These are phyloP conservation scores for Sapajus apella DNA, from an alignment of 2,113 vertebrate species.

Conservation along the genomic window DNA sequence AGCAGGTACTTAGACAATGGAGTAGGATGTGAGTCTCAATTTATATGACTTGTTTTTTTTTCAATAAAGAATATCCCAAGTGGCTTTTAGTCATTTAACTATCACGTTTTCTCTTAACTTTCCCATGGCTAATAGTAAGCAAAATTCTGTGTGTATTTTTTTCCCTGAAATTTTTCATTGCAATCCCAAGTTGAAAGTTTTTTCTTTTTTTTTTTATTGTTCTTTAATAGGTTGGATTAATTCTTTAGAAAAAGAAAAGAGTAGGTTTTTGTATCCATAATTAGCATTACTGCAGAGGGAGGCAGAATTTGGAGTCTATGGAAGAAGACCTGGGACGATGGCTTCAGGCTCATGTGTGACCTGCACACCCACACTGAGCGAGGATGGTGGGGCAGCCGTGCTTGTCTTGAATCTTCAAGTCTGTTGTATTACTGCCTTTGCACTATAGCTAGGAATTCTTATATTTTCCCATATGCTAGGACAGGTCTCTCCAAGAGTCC, in stretches of 20 bases:
- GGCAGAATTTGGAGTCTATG: not conserved
- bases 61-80: slow-evolving; percentile 8
- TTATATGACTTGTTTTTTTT: not conserved
- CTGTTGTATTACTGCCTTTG: not conserved
- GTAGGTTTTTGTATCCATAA: slow-evolving; percentile 22
- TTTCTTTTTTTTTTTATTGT: not conserved
- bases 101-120: slow-evolving; percentile 28
- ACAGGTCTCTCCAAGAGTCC: not conserved
- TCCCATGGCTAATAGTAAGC: not conserved
- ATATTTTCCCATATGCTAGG: not conserved
- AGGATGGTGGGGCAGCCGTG: rapidly evolving
- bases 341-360: not conserved
- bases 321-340: not conserved
- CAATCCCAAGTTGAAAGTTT: not conserved
- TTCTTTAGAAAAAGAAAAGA: slow-evolving; percentile 58
- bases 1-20: not conserved
- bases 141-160: not conserved
- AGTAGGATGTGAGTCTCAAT: not conserved
- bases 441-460: not conserved
- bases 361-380: rapidly evolving
- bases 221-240: slow-evolving; percentile 66
- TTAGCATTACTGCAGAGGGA: slow-evolving; percentile 22
- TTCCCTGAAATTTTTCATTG: slow-evolving; percentile 30
- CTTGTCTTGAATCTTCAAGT: not conserved
- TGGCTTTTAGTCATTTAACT: slow-evolving; percentile 37